Conservation (phyloP, 2,888 invertebrate species). For the Limnephilus marmoratus region DNA sequence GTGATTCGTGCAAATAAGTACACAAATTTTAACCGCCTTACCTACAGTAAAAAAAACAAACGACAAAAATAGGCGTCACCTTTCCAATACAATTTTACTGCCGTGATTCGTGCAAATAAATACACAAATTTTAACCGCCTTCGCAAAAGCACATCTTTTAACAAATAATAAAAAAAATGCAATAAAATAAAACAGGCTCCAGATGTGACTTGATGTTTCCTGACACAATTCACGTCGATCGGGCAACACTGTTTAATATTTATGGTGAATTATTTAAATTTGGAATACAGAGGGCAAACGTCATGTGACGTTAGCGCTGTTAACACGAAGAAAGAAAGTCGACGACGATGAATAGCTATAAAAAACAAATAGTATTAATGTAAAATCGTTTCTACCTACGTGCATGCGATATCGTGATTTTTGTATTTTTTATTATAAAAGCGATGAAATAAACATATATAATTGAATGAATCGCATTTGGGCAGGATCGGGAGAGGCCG, state of each 20-base stretch:
- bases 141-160: background rate
- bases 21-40: background rate
- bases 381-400: background rate
- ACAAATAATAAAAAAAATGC: background rate
- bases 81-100: too few species aligned
- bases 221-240: constrained; percentile 14
- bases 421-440: background rate
- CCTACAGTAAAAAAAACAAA: too few species aligned
- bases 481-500: too few species aligned
- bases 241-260: constrained; percentile 60
- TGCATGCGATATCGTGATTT: background rate
- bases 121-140: background rate
- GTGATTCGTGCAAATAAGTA: too few species aligned
- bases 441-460: too few species aligned
- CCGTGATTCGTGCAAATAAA: too few species aligned
- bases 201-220: background rate
- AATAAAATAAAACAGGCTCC: background rate
- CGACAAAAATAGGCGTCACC: too few species aligned
- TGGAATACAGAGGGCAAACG: constrained; percentile 59
- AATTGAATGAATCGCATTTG: too few species aligned
- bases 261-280: constrained; percentile 64
- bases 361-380: background rate
- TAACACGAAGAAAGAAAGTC: background rate
- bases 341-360: background rate
- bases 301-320: constrained; percentile 43